Conservation (phyloP, 2,797 vertebrate genomes). For the Pteropus rufus region DNA sequence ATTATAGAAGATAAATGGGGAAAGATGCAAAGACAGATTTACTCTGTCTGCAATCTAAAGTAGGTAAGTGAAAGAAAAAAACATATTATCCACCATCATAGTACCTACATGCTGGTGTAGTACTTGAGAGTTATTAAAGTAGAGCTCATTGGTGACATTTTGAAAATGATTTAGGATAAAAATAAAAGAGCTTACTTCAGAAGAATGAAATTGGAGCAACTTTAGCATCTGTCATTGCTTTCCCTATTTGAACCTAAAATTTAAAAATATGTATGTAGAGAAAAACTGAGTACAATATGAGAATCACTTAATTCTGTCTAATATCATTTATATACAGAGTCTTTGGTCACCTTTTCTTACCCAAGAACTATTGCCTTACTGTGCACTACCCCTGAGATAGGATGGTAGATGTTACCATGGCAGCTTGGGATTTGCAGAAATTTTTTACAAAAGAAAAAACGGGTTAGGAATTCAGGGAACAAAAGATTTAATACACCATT, state of each 20-base stretch:
- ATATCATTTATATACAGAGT: not conserved
- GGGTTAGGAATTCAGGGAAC: not conserved
- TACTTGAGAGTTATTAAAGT: not conserved
- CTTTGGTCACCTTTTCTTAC: not conserved
- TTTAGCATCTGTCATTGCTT: not conserved
- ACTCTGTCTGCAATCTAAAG: not conserved
- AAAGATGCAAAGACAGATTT: not conserved
- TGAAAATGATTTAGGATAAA: conserved; percentile 37
- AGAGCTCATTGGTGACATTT: not conserved
- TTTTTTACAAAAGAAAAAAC: not conserved
- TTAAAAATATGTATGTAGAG: not conserved
- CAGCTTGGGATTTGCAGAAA: not conserved
- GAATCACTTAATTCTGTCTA: not conserved
- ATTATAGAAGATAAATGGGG: not conserved
- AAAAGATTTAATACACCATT: not conserved
- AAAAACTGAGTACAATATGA: not conserved
- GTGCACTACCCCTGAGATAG: not conserved
- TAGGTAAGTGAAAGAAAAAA: not conserved
- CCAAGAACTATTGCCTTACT: not conserved
- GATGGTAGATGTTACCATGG: not conserved
- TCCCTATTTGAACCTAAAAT: not conserved
- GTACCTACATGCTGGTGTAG: not conserved
- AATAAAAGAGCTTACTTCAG: not conserved
- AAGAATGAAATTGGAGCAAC: not conserved
- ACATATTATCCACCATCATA: not conserved